Base-by-base conservation (phyloP, 2,113 vertebrate genomes). In the Phycodurus eques region DNA sequence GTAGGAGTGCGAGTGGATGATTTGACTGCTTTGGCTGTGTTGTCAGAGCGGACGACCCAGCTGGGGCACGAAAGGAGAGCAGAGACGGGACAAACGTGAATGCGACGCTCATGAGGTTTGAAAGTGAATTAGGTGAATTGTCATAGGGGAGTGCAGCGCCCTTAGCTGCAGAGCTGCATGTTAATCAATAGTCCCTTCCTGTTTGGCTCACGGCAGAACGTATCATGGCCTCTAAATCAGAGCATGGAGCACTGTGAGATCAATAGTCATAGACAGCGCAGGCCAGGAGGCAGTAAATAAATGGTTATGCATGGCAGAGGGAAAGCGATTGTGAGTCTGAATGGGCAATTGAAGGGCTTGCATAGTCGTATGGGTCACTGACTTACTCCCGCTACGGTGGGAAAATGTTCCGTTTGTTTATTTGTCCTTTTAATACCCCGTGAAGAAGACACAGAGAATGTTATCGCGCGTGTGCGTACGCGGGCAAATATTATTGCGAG, bases 161-260 rank as follows among this genome's bases (percentile, higher is more conserved):
- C 0, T 15, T 66, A 68, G 69, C 35, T 39, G 35, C 72, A 82
- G 57, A 77, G 67, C 68, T 80, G 78, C 75, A 79, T 54, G 63
- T 79, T 78, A 83, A 87, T 90, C 92, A 22, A 87, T 92, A 83
- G 82, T 79, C 86, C 80, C 0, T 85, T 77, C 46, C 75, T 85
- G 81, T 88, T 81, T 90, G 85, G 0, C 82, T 73, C 53, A 70
- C 85, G 83, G 92, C 90, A 88, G 75, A 88, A 84, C 77, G 73
- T 60, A 85, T 82, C 84, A 74, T 74, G 73, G 74, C 83, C 81
- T 85, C 87, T 91, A 89, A 94, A 94, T 94, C 87, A 88, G 87
- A 87, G 66, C 89, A 80, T 66, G 54, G 78, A 85, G 76, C 80
- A 13, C 57, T 87, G 80, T 78, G 77, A 88, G 90, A 94, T 94